phyloP scores from a whole-genome alignment of 2,797 vertebrate genomes.

The Eulemur coronatus region DNA sequence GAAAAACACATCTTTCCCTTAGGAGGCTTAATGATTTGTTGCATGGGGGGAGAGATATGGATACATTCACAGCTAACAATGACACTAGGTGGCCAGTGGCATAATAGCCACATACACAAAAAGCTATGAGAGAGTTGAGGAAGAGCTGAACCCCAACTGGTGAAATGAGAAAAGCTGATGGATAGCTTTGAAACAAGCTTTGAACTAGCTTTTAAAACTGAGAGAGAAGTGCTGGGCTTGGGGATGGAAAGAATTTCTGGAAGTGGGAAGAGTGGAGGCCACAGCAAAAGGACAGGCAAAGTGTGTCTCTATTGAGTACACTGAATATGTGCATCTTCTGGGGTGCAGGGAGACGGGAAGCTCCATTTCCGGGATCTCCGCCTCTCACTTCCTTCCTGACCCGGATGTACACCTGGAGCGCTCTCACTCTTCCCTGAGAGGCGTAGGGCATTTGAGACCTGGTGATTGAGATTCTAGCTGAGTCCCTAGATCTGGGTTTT shows the following conservation, averaged over 20 bases:
- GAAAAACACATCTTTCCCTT: background rate
- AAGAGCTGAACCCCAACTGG: background rate
- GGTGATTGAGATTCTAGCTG: background rate
- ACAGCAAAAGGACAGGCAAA: too few relatives aligned
- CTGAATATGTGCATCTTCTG: accelerated
- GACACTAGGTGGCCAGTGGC: accelerated
- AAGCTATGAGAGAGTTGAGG: too few relatives aligned
- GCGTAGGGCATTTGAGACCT: accelerated
- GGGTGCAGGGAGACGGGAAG: too few relatives aligned
- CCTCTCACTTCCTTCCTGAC: background rate
- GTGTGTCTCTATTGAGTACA: background rate
- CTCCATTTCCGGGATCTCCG: background rate
- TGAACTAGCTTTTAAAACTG: background rate
- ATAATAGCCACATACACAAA: background rate
- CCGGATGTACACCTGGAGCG: accelerated
- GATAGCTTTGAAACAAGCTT: background rate
- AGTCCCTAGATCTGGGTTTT: background rate
- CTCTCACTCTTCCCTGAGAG: accelerated
- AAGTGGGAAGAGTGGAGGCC: too few relatives aligned
- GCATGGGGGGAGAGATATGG: accelerated
- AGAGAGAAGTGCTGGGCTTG: background rate
- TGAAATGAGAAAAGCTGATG: background rate
- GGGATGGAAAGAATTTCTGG: background rate
- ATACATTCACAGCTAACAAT: background rate
- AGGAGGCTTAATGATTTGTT: background rate